A percentile compares a stretch with the other conserved stretches of the same genome.
Conservation (phyloP, 2,113 vertebrate genomes). For the Syngnathoides biaculeatus region DNA sequence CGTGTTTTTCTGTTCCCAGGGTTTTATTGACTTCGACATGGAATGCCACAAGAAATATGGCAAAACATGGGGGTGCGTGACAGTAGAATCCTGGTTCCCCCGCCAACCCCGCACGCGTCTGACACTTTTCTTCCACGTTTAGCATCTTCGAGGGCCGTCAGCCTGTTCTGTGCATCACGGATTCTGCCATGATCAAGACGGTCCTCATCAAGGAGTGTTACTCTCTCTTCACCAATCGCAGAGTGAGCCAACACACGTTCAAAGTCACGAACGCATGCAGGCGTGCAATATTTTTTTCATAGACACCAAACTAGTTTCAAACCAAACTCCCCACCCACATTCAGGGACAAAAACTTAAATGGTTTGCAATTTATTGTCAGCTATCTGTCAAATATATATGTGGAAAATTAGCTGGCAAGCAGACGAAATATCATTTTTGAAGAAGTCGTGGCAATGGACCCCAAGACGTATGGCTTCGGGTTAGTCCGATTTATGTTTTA, state of each 20-base stretch:
- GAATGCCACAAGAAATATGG: constrained; percentile 73
- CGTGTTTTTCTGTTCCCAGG: constrained; percentile 42
- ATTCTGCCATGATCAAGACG: constrained; percentile 61
- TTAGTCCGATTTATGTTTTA: too few relatives aligned
- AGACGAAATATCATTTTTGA: too few relatives aligned
- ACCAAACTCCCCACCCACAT: too few relatives aligned
- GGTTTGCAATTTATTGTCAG: too few relatives aligned
- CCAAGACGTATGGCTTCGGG: too few relatives aligned
- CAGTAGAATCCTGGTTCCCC: background rate
- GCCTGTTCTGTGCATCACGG: constrained; percentile 63
- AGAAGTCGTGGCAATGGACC: too few relatives aligned
- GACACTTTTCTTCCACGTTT: background rate
- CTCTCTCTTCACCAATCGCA: constrained; percentile 61
- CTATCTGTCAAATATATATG: too few relatives aligned
- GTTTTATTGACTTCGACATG: constrained; percentile 62
- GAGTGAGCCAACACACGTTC: constrained; percentile 32
- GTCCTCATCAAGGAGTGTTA: constrained; percentile 74
- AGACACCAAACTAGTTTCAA: too few relatives aligned
- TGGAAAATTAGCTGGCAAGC: too few relatives aligned
- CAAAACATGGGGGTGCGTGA: constrained; percentile 75
- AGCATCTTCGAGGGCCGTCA: constrained; percentile 71
- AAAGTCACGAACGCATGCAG: background rate
- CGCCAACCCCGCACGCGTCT: too few relatives aligned
- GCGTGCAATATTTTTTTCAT: too few relatives aligned
- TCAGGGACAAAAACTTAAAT: too few relatives aligned